Evolutionary conservation across 2,888 invertebrate species (phyloP).

Genomic region (Drosophila mulleri): DNA sequence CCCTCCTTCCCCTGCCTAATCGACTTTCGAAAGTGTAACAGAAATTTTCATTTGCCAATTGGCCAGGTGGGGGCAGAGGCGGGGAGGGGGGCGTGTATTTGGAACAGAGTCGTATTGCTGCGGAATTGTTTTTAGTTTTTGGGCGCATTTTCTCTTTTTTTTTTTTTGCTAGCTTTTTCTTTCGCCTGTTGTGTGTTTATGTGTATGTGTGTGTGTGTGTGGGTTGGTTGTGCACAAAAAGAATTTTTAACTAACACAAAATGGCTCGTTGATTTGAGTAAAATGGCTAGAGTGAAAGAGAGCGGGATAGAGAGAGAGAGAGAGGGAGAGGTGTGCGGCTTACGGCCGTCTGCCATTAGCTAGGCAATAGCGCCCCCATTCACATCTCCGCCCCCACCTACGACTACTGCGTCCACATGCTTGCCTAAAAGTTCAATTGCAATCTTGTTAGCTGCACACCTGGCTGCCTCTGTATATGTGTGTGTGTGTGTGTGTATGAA

Average conservation of each 20-base stretch:
- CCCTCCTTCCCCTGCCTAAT: not conserved
- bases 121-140: conserved; percentile 62
- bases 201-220: conserved; percentile 8
- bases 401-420: not conserved
- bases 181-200: conserved; percentile 23
- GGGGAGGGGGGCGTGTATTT: not conserved
- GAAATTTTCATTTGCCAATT: conserved; percentile 21
- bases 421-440: conserved; percentile 71
- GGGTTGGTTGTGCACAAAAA: conserved; percentile 52
- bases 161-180: conserved; percentile 8
- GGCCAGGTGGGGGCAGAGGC: not conserved
- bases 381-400: not conserved
- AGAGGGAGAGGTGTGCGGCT: conserved; percentile 43
- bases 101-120: not conserved
- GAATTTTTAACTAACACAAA: conserved; percentile 79
- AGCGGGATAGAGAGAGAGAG: not conserved
- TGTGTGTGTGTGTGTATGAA: not conserved
- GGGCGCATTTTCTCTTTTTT: conserved; percentile 36
- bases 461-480: conserved; percentile 7
- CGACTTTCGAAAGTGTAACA: conserved; percentile 8
- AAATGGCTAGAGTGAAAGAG: conserved; percentile 25
- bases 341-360: conserved; percentile 43
- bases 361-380: not conserved
- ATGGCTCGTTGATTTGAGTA: conserved; percentile 76
- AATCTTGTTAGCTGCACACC: conserved; percentile 68